Conservation (phyloP, 2,888 invertebrate species). For the Eristalinus aeneus region DNA sequence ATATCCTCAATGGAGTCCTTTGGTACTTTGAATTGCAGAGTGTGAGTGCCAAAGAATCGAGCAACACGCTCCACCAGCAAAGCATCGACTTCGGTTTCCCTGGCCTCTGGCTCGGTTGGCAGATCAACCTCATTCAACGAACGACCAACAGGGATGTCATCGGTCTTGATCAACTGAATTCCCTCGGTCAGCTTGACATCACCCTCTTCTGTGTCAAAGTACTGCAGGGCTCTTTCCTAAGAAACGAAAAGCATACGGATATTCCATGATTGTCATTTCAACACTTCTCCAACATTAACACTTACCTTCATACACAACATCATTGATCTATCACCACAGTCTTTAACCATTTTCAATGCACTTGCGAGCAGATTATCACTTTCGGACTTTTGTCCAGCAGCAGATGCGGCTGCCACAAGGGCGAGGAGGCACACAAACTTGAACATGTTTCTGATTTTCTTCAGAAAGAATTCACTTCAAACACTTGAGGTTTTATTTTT, state of each 20-base stretch:
- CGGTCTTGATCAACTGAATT: slow-evolving; percentile 82
- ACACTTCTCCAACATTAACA: background rate
- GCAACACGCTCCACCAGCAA: slow-evolving; percentile 88
- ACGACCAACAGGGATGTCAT: slow-evolving; percentile 83
- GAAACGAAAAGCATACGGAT: slow-evolving; percentile 73
- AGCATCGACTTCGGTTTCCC: slow-evolving; percentile 87
- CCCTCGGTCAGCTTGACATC: slow-evolving; percentile 85
- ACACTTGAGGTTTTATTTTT: slow-evolving; percentile 22
- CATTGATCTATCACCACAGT: slow-evolving; percentile 86
- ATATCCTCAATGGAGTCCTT: slow-evolving; percentile 87
- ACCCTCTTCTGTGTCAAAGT: slow-evolving; percentile 85
- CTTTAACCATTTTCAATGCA: slow-evolving; percentile 86
- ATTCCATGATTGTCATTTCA: background rate
- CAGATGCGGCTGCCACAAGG: slow-evolving; percentile 81
- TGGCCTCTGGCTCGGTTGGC: slow-evolving; percentile 87
- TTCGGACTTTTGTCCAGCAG: slow-evolving; percentile 78
- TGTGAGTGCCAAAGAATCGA: slow-evolving; percentile 89
- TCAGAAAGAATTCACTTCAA: slow-evolving; percentile 49
- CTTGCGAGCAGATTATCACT: slow-evolving; percentile 83
- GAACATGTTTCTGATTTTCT: slow-evolving; percentile 78
- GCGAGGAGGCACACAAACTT: slow-evolving; percentile 81
- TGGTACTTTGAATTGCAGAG: slow-evolving; percentile 90
- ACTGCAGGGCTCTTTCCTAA: slow-evolving; percentile 87
- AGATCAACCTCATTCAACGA: slow-evolving; percentile 85
- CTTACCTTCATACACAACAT: slow-evolving; percentile 88